Conservation (phyloP, 2,888 invertebrate species). For the Papilio demoleus region DNA sequence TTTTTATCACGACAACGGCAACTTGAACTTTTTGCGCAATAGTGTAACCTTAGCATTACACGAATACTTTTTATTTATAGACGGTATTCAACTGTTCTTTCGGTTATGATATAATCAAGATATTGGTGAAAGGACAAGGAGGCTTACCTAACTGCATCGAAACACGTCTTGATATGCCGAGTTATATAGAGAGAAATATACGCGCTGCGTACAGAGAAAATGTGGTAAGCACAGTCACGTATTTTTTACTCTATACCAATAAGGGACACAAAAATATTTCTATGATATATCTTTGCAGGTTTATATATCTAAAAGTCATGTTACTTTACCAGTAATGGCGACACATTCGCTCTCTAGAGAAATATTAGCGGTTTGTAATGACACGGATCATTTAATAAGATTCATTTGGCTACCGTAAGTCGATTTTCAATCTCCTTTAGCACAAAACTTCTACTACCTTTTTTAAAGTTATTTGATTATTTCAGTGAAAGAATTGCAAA, state of each 20-base stretch:
- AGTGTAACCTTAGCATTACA: no score
- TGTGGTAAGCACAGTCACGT: slow-evolving; percentile 18
- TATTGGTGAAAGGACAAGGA: slow-evolving; percentile 72
- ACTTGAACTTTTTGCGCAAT: no score
- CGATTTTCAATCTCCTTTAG: background rate
- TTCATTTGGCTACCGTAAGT: slow-evolving; percentile 81
- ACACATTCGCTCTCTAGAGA: slow-evolving; percentile 75
- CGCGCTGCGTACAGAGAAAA: slow-evolving; percentile 62
- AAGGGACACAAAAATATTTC: background rate
- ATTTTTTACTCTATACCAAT: background rate
- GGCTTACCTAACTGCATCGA: slow-evolving; percentile 75
- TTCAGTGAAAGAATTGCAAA: slow-evolving; percentile 76
- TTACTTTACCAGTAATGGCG: slow-evolving; percentile 68
- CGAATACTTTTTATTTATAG: slow-evolving; percentile 50
- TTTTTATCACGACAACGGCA: no score
- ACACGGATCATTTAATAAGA: slow-evolving; percentile 69
- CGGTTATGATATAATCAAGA: slow-evolving; percentile 71
- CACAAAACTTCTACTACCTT: no score
- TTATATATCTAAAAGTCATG: slow-evolving; percentile 70
- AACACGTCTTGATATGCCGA: slow-evolving; percentile 71
- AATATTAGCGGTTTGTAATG: slow-evolving; percentile 70
- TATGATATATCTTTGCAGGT: slow-evolving; percentile 56
- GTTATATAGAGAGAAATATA: slow-evolving; percentile 63
- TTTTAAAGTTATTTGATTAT: slow-evolving; percentile 25
- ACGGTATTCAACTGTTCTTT: slow-evolving; percentile 68